phyloP scores from a whole-genome alignment of 1,140 invertebrate species.

The Bombus breviceps region DNA sequence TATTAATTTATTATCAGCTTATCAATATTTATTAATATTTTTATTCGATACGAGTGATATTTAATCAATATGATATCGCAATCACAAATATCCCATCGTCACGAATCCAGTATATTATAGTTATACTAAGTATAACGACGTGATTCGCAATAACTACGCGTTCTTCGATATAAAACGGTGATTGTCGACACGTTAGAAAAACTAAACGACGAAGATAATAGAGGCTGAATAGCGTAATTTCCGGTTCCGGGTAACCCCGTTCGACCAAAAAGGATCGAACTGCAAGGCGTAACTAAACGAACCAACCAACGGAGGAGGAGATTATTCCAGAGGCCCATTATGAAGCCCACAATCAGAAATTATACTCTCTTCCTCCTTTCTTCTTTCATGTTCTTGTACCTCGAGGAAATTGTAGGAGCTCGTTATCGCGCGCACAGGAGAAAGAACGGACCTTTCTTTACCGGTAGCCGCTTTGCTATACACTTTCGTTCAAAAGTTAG shows the following conservation, averaged over 20 bases:
- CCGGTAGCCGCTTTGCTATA: conserved; percentile 11
- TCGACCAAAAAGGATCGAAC: background rate
- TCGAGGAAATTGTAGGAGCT: background rate
- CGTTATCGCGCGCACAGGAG: conserved; percentile 27
- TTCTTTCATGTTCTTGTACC: background rate
- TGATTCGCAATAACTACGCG: too few species aligned
- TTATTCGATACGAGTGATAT: too few species aligned
- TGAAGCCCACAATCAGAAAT: background rate
- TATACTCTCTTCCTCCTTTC: background rate
- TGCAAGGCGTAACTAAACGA: background rate
- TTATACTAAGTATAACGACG: background rate
- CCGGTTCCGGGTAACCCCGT: conserved; percentile 2
- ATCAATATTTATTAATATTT: too few species aligned
- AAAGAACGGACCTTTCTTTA: conserved; percentile 40
- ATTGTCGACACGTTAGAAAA: conserved; percentile 5
- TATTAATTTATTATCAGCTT: background rate
- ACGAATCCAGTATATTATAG: background rate
- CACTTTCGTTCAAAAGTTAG: background rate
- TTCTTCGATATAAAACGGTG: background rate
- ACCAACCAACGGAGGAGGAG: background rate
- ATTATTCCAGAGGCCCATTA: conserved; percentile 1
- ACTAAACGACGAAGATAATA: background rate
- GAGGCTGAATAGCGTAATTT: conserved; percentile 9
- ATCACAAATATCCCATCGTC: background rate
- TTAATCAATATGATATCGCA: background rate